Conservation (phyloP, 2,113 vertebrate genomes). For the Lampris megalopsis region DNA sequence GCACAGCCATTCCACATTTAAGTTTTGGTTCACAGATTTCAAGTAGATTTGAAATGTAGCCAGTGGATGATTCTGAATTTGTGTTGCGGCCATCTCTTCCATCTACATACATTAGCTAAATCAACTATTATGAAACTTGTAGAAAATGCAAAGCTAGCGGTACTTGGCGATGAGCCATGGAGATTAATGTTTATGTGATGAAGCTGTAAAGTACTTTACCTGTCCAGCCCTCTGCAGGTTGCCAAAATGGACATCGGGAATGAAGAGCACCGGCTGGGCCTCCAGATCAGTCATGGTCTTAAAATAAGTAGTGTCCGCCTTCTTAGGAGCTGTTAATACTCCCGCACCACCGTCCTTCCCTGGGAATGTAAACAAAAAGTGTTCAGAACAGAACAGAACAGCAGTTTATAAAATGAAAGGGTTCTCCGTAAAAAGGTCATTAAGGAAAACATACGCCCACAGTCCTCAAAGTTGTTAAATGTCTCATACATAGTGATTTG, state of each 20-base stretch:
- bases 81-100: not conserved
- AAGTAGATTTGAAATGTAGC: no score
- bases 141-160: no score
- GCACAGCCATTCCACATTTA: no score
- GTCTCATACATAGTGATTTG: not conserved
- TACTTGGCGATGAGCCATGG: not conserved
- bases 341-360: conserved; percentile 87
- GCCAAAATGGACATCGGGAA: conserved; percentile 96
- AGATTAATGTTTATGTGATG: no score
- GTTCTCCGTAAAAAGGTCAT: not conserved
- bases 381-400: not conserved
- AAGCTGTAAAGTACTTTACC: conserved; percentile 79
- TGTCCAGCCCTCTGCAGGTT: conserved; percentile 96
- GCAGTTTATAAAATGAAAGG: no score
- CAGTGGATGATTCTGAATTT: not conserved
- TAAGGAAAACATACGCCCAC: not conserved
- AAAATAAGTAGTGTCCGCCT: conserved; percentile 92
- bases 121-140: conserved; percentile 12
- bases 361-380: conserved; percentile 39
- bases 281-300: conserved; percentile 94
- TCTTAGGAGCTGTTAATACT: conserved; percentile 85
- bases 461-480: not conserved
- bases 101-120: not conserved
- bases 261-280: conserved; percentile 97
- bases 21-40: no score